Evolutionary conservation across 1,140 invertebrate species (phyloP), one percentile per base, ranked within the genome.

Genomic region (Campoletis sonorensis): DNA sequence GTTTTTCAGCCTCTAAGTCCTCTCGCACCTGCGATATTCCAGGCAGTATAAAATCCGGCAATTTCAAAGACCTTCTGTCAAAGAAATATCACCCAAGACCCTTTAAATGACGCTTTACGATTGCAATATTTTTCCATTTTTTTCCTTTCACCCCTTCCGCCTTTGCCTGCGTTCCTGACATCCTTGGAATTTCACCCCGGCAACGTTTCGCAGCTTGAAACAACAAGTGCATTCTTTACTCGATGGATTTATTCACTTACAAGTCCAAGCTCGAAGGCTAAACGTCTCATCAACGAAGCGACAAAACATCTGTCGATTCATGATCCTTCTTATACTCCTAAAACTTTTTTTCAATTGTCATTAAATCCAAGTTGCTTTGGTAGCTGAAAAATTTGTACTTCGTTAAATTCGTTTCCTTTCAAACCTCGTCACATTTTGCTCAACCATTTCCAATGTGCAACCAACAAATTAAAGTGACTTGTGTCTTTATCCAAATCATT

Each of bases 1-100:
- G 26, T 26, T 77, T 54, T 79, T 80, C 51, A n/a, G 21, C 45
- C 51, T 37, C 45, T 49, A 27, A 30, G 73, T 33, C 40, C 11
- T 68, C 79, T 72, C 70, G 54, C 79, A 61, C 75, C 75, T 77
- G 75, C 75, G 75, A 64, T 21, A 75, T 27, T 11, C 30, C 40
- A 13, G 40, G 13, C 5, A 45, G 5, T 58, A 21, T 23, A 30
- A n/a, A 23, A 10, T 58, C 26, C 11, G 3, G n/a, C 33, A 18
- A 21, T 49, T 58, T 58, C 21, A 58, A 23, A 58, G 54, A 58
- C 54, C 54, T 11, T 23, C 23, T 15, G 72, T 58, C 21, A 75
- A 23, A 75, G 45, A 54, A 54, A 10, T 30, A 75, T 58, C 16
- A 49, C 18, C 0, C 13, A 3, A 30, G 26, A 21, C 23, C 40